Evolutionary conservation across 2,888 invertebrate genomes (phyloP).

Genomic region (Sphinx pinastri): DNA sequence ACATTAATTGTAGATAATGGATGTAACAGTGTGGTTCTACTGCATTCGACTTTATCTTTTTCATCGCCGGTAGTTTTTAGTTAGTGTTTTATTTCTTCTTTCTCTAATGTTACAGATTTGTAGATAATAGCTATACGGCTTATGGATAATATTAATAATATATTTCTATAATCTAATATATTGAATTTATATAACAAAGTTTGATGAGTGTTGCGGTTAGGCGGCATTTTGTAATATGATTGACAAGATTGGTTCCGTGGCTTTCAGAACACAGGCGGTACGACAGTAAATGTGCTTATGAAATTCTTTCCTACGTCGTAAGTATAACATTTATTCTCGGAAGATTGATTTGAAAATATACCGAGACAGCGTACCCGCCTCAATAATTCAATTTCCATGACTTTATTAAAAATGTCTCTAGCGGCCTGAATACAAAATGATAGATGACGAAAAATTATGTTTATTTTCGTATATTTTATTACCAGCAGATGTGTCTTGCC

Average conservation of each 20-base stretch:
- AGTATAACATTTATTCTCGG: slow-evolving; percentile 8
- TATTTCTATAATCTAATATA: not conserved
- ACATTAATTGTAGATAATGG: no score
- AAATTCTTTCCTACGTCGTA: slow-evolving; percentile 24
- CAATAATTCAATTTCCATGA: slow-evolving; percentile 43
- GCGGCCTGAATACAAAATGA: slow-evolving; percentile 50
- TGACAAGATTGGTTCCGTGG: not conserved
- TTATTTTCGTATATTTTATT: slow-evolving; percentile 69
- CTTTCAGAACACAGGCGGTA: slow-evolving; percentile 7
- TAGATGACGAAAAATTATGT: slow-evolving; percentile 55
- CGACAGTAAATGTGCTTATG: slow-evolving; percentile 10
- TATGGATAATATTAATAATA: not conserved
- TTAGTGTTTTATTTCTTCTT: no score
- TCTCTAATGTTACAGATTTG: no score
- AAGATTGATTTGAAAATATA: slow-evolving; percentile 29
- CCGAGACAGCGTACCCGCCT: slow-evolving; percentile 33
- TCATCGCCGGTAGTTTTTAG: no score
- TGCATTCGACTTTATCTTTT: no score
- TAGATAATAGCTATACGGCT: not conserved
- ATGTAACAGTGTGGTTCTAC: no score
- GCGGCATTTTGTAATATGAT: not conserved
- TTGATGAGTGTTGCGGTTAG: not conserved
- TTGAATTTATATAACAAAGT: not conserved
- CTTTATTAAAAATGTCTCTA: slow-evolving; percentile 40
- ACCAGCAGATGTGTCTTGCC: slow-evolving; percentile 67